Base-by-base conservation (phyloP, 2,113 vertebrate species). In the Lepus europaeus region DNA sequence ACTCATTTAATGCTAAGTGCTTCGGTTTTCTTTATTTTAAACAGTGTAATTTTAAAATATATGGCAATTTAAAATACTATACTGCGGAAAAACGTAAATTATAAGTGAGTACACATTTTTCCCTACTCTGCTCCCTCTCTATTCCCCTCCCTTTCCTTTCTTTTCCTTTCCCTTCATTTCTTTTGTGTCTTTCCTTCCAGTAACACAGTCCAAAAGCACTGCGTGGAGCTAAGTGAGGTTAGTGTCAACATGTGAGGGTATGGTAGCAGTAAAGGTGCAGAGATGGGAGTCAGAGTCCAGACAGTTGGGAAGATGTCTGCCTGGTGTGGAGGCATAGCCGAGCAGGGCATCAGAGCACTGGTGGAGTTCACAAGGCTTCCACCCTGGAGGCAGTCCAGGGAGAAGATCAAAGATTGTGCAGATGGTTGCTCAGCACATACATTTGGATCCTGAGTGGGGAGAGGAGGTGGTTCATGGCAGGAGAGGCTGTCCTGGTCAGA, bases 81-180 rank as follows among this genome's bases (percentile, higher is more conserved):
- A 45, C 45, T 45, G 45, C 6, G 45, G 45, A 45, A 83, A 59
- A 59, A 29, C 5, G 56, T 64, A 76, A 70, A 74, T 19, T 93
- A 49, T 5, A 53, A 85, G 6, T 84, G 19, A 84, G 14, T 4
- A 12, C 0, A 13, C 45, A 14, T 25, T 3, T 53, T 53, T 29
- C 69, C 20, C 27, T 11, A 29, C 22, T 19, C 3, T 27, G 5
- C 8, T n/a, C 3, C 20, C 29, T 10, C 22, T 23, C 5, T 31
- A 45, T 1, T 1, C 3, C 1, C 1, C 10, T 31, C 4, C 2
- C 4, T 23, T 61, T 19, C 3, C 5, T 9, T 16, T 8, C 16
- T 49, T 19, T 31, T 13, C 8, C 17, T 5, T 64, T 31, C 0
- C 23, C 9, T 31, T 9, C 7, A 2, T 9, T 82, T 31, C 69